Evolutionary conservation across 2,888 invertebrate genomes (phyloP).

Genomic region (Therioaphis trifolii): DNA sequence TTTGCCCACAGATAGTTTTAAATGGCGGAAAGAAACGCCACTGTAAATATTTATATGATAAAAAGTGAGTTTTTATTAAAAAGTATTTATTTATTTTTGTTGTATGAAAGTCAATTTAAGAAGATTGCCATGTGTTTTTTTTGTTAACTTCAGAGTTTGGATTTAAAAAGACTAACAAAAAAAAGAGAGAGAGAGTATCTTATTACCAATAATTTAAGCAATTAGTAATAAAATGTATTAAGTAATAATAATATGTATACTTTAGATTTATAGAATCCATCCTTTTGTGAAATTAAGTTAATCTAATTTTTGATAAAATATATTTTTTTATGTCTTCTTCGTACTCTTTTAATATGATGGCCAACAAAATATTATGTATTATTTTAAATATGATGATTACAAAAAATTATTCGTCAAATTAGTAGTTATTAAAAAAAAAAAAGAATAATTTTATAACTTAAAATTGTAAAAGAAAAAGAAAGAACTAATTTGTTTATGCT

Average conservation of each 20-base stretch:
- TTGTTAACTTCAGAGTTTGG: background rate
- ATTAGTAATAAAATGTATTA: background rate
- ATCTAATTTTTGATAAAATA: constrained; percentile 38
- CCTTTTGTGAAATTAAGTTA: constrained; percentile 34
- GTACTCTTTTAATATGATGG: background rate
- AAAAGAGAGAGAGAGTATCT: background rate
- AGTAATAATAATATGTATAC: constrained; percentile 10
- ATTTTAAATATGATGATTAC: background rate
- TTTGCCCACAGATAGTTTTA: constrained; percentile 77
- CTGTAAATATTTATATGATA: constrained; percentile 69
- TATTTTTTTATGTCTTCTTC: constrained; percentile 46
- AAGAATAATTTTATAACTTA: no score
- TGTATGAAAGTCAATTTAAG: constrained; percentile 6
- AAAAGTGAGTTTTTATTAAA: constrained; percentile 6
- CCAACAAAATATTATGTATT: constrained; percentile 13
- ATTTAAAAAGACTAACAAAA: background rate
- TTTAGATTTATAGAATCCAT: constrained; percentile 11
- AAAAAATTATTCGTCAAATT: constrained; percentile 18
- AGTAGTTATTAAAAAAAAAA: background rate
- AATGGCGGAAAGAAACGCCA: constrained; percentile 88
- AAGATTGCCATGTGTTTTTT: constrained; percentile 24
- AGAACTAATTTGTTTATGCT: constrained; percentile 5
- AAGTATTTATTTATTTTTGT: constrained; percentile 42
- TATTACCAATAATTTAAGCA: constrained; percentile 1
- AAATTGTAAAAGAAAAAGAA: background rate